These are phyloP conservation scores for Tachystola acroxantha DNA, from an alignment of 2,888 invertebrate genomes.

Conservation along the genomic window DNA sequence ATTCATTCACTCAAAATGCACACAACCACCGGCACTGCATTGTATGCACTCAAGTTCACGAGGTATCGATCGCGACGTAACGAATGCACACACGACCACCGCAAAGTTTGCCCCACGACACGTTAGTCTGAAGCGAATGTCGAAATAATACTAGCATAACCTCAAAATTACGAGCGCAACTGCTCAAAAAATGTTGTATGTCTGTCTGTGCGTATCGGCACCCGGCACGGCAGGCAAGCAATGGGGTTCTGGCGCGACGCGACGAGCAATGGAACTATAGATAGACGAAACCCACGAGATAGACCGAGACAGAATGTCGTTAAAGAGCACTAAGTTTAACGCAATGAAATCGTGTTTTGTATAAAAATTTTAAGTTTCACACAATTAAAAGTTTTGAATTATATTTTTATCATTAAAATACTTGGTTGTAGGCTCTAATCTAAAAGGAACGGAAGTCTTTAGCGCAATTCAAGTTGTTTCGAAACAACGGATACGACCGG, in stretches of 20 bases:
- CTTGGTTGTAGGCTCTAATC: too few species aligned
- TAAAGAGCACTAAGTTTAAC: constrained; percentile 20
- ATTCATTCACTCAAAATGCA: constrained; percentile 30
- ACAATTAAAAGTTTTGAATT: too few species aligned
- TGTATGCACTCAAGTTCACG: constrained; percentile 45
- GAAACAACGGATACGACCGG: constrained; percentile 20
- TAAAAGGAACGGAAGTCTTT: not conserved
- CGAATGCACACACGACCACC: constrained; percentile 43
- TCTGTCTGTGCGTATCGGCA: constrained; percentile 30
- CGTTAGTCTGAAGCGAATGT: constrained; percentile 59
- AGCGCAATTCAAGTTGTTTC: constrained; percentile 9
- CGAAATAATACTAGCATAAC: constrained; percentile 74
- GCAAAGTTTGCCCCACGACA: constrained; percentile 21
- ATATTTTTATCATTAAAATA: too few species aligned
- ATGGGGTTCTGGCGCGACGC: constrained; percentile 59
- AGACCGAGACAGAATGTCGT: constrained; percentile 40
- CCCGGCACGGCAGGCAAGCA: too few species aligned
- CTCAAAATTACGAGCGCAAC: constrained; percentile 64
- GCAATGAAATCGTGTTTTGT: not conserved
- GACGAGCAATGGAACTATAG: constrained; percentile 35
- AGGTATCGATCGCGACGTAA: constrained; percentile 56
- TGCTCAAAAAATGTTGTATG: constrained; percentile 58
- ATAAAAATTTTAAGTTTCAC: too few species aligned
- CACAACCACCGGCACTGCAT: constrained; percentile 28
- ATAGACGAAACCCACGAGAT: constrained; percentile 24